Evolutionary conservation across 2,888 invertebrate genomes (phyloP), one percentile per base, ranked within the genome.

Genomic region (Aporophyla nigra): DNA sequence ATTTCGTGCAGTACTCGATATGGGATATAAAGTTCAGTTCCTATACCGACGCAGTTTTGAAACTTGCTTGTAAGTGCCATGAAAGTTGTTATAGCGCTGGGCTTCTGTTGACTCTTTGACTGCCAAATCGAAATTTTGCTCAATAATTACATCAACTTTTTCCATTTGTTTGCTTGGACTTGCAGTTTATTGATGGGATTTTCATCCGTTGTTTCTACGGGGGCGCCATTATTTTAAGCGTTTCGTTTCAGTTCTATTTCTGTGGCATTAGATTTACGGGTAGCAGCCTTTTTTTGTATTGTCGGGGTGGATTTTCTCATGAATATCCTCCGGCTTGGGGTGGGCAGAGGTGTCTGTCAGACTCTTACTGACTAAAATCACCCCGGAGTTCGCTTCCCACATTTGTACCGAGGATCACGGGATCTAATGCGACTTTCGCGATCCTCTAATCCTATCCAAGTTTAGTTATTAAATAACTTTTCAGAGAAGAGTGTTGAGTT

Each of bases 11-110:
- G 69, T 51, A 67, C 82, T 85, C 71, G 56, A 76, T 82, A 81
- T 80, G 84, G 81, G 69, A 75, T 82, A 76, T 80, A 87, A 87
- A 87, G 88, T 86, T 87, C 78, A 79, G 79, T 80, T 75, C 65
- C 65, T 70, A 84, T 80, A 76, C 72, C 74, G 78, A 67, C 65
- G 68, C 77, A 81, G 85, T 86, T 87, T 85, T 85, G 82, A 85
- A 86, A 87, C 87, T 88, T 59, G 62, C 63, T 69, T 71, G 46
- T 80, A 85, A 85, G 80, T 77, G 78, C 80, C 74, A 76, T 77
- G 78, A 85, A 85, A 85, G 78, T 85, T 85, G 74, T 81, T 82
- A 80, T 75, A 77, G 66, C 66, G 65, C 74, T 67, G 75, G 76
- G 83, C 80, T 82, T 78, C 79, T 77, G 78, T 84, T 88, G 81